These are phyloP conservation scores for Anoplophora glabripennis DNA, from an alignment of 1,140 invertebrate genomes.

Conservation along the genomic window DNA sequence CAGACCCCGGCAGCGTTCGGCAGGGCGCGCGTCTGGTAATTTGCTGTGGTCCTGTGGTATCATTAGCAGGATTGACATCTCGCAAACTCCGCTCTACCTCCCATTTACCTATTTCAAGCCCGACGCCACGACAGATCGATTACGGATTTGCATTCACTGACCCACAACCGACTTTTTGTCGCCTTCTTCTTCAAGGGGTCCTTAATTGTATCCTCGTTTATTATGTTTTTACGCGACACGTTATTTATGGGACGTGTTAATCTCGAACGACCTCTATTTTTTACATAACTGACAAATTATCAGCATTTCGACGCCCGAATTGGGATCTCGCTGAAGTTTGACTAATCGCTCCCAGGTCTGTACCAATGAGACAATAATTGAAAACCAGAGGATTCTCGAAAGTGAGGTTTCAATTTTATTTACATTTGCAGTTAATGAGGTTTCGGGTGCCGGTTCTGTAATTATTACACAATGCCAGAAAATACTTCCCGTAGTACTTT, in stretches of 20 bases:
- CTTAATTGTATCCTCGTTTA: constrained; percentile 7
- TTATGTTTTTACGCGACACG: constrained; percentile 2
- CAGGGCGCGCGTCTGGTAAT: constrained; percentile 35
- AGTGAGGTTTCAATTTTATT: too few species aligned
- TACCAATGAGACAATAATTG: too few species aligned
- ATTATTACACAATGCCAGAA: too few species aligned
- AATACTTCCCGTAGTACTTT: too few species aligned
- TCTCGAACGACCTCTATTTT: constrained; percentile 7
- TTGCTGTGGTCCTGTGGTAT: constrained; percentile 47
- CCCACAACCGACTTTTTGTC: constrained; percentile 12
- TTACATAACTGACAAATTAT: constrained; percentile 4
- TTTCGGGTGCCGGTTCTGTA: too few species aligned
- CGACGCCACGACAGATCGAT: constrained; percentile 14
- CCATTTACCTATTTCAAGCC: constrained; percentile 16
- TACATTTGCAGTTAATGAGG: too few species aligned
- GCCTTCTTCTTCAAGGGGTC: neutral
- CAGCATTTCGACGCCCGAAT: neutral
- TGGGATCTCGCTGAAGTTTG: too few species aligned
- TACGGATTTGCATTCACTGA: constrained; percentile 14
- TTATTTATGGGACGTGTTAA: neutral
- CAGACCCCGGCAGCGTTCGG: neutral
- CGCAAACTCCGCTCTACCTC: constrained; percentile 23
- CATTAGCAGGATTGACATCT: constrained; percentile 51
- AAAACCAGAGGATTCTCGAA: too few species aligned
- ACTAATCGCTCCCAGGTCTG: too few species aligned